Conservation (phyloP, 2,113 vertebrate species). For the Dromaius novaehollandiae region DNA sequence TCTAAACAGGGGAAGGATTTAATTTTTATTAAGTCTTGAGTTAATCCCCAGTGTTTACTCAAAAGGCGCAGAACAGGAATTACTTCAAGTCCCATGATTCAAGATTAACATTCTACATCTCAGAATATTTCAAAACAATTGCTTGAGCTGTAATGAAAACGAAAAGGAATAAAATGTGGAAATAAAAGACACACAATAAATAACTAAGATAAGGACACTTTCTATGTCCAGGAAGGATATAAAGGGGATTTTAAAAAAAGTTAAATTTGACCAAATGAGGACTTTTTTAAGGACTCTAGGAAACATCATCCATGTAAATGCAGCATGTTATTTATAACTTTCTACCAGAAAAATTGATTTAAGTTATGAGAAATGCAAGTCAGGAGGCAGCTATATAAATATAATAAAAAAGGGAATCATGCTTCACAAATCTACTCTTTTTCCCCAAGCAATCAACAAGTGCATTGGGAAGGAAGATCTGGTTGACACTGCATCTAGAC, state of each 20-base stretch:
- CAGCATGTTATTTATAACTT: neutral
- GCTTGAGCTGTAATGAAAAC: neutral
- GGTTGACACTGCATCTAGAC: neutral
- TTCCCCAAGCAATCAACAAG: neutral
- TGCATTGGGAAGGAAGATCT: neutral
- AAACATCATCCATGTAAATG: neutral
- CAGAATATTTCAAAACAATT: neutral
- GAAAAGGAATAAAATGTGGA: neutral
- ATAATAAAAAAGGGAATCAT: neutral
- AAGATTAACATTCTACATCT: neutral
- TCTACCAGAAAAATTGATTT: neutral
- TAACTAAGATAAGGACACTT: neutral
- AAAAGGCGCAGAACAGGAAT: neutral
- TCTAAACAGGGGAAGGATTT: neutral
- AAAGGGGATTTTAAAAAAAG: neutral
- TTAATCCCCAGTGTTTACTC: conserved; percentile 2
- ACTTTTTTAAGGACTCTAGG: neutral
- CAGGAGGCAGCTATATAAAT: neutral
- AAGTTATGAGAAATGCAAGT: neutral
- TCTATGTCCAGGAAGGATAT: neutral
- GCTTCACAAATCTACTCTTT: neutral
- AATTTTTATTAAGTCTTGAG: neutral
- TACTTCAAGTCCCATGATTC: neutral
- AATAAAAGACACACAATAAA: neutral
- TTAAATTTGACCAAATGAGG: neutral